Percentiles rank a stretch among this genome's conserved stretches.
phyloP scores from a whole-genome alignment of 1,140 invertebrate species.

The Drosophila ohnishii region DNA sequence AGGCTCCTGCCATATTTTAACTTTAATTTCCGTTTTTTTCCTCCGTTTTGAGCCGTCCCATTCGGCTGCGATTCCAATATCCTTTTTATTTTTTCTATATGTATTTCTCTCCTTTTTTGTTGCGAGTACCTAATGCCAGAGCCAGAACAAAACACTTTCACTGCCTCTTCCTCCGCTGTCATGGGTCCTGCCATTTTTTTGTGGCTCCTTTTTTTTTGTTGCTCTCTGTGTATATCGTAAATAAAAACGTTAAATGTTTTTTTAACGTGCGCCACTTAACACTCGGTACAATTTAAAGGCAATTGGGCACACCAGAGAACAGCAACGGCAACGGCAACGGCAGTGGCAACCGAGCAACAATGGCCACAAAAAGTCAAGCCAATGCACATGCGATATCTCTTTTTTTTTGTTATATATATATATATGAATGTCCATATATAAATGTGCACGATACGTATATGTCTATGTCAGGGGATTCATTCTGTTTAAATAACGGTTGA shows the following conservation, averaged over 20 bases:
- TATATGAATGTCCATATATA: constrained; percentile 13
- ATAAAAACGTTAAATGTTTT: constrained; percentile 82
- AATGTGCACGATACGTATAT: constrained; percentile 28
- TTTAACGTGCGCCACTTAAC: constrained; percentile 80
- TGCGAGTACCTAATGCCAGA: constrained; percentile 62
- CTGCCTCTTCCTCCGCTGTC: constrained; percentile 15
- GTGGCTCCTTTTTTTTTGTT: constrained; percentile 16
- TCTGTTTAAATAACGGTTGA: constrained; percentile 16
- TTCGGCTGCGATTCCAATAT: constrained; percentile 57
- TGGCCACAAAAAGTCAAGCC: constrained; percentile 62
- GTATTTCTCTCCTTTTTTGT: constrained; percentile 15
- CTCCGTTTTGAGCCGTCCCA: constrained; percentile 18
- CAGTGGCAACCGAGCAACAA: constrained; percentile 46
- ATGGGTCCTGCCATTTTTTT: constrained; percentile 20
- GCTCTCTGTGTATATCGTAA: constrained; percentile 60
- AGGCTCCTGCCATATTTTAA: constrained; percentile 61
- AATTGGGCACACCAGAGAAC: constrained; percentile 72
- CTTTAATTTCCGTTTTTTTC: constrained; percentile 69
- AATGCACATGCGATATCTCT: constrained; percentile 47
- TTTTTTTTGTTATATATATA: constrained; percentile 1
- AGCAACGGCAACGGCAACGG: constrained; percentile 18
- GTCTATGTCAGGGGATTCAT: constrained; percentile 36
- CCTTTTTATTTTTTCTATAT: constrained; percentile 32
- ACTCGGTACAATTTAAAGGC: constrained; percentile 79
- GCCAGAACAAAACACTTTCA: constrained; percentile 70